Conservation (phyloP, 2,888 invertebrate genomes). For the Calliphora vomitoria region DNA sequence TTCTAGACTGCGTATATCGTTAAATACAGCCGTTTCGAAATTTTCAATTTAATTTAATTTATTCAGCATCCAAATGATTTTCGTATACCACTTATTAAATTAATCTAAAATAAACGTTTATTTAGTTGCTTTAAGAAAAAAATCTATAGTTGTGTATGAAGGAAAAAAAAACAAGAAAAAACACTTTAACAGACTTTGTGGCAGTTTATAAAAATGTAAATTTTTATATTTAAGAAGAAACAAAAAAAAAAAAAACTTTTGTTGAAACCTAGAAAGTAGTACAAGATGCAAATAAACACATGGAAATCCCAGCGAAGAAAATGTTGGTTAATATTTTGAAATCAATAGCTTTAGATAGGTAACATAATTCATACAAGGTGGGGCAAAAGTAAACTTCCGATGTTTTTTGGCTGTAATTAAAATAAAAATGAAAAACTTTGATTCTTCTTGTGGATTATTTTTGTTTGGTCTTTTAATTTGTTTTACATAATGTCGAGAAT, state of each 20-base stretch:
- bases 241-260: background rate
- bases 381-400: too few species aligned
- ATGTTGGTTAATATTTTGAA: background rate
- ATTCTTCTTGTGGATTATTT: too few species aligned
- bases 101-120: background rate
- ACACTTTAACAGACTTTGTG: conserved; percentile 54
- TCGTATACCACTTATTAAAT: background rate
- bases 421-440: too few species aligned
- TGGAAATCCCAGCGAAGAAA: background rate
- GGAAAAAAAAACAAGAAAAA: background rate
- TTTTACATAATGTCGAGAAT: too few species aligned
- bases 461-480: too few species aligned
- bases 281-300: conserved; percentile 25
- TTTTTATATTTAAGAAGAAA: conserved; percentile 8
- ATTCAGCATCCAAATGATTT: background rate
- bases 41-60: conserved; percentile 23
- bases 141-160: background rate
- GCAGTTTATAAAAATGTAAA: conserved; percentile 58
- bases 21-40: background rate
- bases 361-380: too few species aligned
- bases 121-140: background rate
- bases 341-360: too few species aligned
- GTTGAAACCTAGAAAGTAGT: background rate
- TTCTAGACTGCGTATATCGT: background rate
- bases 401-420: too few species aligned